Evolutionary conservation across 37 sponge, comb jelly and placozoan species (phyloP), one percentile per base, ranked within the genome.

Genomic region (Halisarca cf. caerulea): DNA sequence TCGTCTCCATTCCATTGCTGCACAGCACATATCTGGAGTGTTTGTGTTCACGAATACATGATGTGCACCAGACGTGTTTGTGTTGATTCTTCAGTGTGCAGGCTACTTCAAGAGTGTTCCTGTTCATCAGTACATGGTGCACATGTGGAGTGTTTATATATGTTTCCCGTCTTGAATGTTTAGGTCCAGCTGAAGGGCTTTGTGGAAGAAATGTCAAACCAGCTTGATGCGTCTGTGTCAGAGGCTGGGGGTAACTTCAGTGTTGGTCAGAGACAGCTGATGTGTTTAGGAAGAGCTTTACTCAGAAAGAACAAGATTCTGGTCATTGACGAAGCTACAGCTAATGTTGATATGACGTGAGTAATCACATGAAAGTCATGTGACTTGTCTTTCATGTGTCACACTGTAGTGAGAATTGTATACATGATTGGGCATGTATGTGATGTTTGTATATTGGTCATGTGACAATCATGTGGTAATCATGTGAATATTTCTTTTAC

Each of bases 281-380:
- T 92, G n/a, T 92, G 92, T 68, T 86, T 92, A 34, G 92, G 89
- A 5, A 73, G 92, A 40, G 92, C 92, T 24, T 83, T 92, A 9
- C 86, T 92, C 27, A 88, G 72, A 61, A 72, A 57, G 53, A 92
- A 88, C 54, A 92, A 88, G 44, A 58, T 92, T 24, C 83, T 92
- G 0, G 83, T 92, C 28, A 85, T 92, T 35, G 92, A 92, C 66
- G 92, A 92, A 77, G 92, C 92, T 24, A 92, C 92, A 28, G 92
- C 92, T 17, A 92, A 92, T 85, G 89, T 92, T 45, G 92, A 92
- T 47, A 38, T 78, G 71, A 85, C 59, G 92, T 91, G 25, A 86
- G 91, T 61, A 30, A 28, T 7, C 28, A 27, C 64, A 23, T 23
- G 30, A 61, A 7, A 61, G 30, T 7, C 9, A 28, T 23, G 64